A percentile compares a stretch with the other conserved stretches of the same genome.
Evolutionary conservation across 2,797 vertebrate genomes (phyloP).

Genomic region (Poecile montanus): DNA sequence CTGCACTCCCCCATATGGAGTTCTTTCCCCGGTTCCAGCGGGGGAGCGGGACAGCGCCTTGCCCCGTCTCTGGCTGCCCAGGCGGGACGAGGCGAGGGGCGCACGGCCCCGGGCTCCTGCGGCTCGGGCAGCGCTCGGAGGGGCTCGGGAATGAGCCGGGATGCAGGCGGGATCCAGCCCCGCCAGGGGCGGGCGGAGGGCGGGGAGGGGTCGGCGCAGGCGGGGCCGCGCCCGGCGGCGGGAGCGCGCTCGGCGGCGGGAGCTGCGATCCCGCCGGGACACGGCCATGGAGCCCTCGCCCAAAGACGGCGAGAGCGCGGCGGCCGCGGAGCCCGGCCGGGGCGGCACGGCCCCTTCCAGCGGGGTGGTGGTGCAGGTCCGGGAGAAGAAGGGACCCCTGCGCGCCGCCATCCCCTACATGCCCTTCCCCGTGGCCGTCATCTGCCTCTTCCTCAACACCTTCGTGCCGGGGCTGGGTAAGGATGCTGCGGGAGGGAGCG

Average conservation of each 20-base stretch:
- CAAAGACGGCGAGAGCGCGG: slow-evolving; percentile 72
- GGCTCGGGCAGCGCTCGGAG: too few relatives aligned
- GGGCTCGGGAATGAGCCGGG: too few relatives aligned
- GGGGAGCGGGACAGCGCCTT: background rate
- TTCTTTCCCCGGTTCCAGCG: background rate
- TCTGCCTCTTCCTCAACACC: slow-evolving; percentile 97
- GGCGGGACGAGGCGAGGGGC: background rate
- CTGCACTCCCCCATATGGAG: rapidly evolving
- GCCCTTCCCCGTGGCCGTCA: slow-evolving; percentile 94
- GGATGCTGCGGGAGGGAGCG: slow-evolving; percentile 34
- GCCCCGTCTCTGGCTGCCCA: rapidly evolving
- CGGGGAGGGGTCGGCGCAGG: background rate
- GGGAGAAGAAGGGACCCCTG: slow-evolving; percentile 93
- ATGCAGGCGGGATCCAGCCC: background rate
- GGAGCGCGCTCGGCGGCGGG: background rate
- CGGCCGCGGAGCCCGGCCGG: slow-evolving; percentile 56
- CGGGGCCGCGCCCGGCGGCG: background rate
- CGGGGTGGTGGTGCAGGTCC: slow-evolving; percentile 94
- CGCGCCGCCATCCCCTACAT: slow-evolving; percentile 97
- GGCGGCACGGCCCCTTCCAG: slow-evolving; percentile 74
- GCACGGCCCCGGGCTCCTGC: background rate
- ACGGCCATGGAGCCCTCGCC: slow-evolving; percentile 69
- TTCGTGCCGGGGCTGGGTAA: slow-evolving; percentile 97
- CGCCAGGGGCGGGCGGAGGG: background rate
- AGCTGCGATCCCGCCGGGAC: background rate